A percentile compares a stretch with the other conserved stretches of the same genome.
Evolutionary conservation across 2,113 vertebrate genomes (phyloP).

Genomic region (Felis chaus): DNA sequence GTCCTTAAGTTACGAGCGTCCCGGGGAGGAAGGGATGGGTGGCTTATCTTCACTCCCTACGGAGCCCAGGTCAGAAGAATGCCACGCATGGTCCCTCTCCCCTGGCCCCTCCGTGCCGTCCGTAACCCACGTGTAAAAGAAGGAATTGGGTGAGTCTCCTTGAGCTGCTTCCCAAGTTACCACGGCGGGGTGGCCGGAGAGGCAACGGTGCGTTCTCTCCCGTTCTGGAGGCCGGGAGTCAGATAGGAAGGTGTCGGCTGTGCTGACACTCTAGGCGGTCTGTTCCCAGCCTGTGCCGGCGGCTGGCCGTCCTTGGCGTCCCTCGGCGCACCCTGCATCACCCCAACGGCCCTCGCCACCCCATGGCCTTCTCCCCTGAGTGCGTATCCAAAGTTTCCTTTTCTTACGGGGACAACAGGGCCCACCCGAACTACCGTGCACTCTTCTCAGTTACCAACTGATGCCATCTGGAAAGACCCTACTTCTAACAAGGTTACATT

Average conservation of each 20-base stretch:
- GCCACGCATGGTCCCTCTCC: not conserved
- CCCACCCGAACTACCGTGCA: not conserved
- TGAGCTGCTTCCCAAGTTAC: not conserved
- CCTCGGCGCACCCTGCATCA: not conserved
- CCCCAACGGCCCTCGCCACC: not conserved
- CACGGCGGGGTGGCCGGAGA: not conserved
- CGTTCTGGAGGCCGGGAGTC: not conserved
- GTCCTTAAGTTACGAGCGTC: not conserved
- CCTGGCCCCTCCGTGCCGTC: not conserved
- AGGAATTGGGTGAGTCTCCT: too few relatives aligned
- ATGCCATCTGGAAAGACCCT: not conserved
- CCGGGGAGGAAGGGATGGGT: not conserved
- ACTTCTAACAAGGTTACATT: not conserved
- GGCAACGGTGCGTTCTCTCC: not conserved
- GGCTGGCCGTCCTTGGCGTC: fast-evolving
- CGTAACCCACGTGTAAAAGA: not conserved
- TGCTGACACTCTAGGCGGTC: not conserved
- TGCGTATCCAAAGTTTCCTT: not conserved
- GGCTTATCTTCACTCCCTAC: not conserved
- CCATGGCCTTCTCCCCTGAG: not conserved
- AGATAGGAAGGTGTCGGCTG: not conserved
- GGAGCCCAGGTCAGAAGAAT: not conserved
- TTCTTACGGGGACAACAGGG: not conserved
- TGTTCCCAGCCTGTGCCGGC: not conserved
- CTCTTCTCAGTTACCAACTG: not conserved